Base-by-base conservation (phyloP, 2,797 vertebrate species). In the Coccyzus lansbergi region DNA sequence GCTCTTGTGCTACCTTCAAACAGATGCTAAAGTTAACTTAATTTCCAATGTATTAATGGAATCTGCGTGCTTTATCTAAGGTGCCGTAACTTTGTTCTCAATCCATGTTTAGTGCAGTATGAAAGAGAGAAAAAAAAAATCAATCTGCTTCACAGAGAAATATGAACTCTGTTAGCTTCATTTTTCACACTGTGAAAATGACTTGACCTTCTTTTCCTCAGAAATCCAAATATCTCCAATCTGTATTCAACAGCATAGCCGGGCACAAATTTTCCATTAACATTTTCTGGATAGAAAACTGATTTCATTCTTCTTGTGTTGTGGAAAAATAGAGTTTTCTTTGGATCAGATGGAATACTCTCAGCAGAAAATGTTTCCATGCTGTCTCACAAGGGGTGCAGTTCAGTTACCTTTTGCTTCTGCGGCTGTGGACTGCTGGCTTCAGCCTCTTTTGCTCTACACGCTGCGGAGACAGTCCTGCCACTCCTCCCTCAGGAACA, bases 161-260 rank as follows among this genome's bases (percentile, higher is more conserved):
- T 94, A 95, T 91, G 90, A 95, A 94, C 91, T 95, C 90, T 92
- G 85, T 94, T 95, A 94, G 95, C 94, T 92, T 96, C 94, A 95
- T 96, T 96, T 94, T 96, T 96, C 93, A 96, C 91, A 88, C 95
- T 95, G 93, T 90, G 94, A 95, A 97, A 96, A 96, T 96, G 83
- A 93, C 91, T 96, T 96, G 96, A 95, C 94, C 95, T 97, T 96
- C 94, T 91, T 91, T 95, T 96, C 91, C 92, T 79, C 90, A 85
- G 95, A 96, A 94, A 96, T 85, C 93, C 90, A 95, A 94, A 92
- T 93, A 96, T 92, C 88, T 88, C 64, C 91, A 86, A 96, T 96
- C 86, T 95, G 92, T 96, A 94, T 95, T 97, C 95, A 91, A 63
- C 62, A 76, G 69, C 78, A 88, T 87, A 93, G 88, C 92, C 89